These are phyloP conservation scores for Apogon hyalosoma DNA, from an alignment of 2,797 vertebrate species.

Conservation along the genomic window DNA sequence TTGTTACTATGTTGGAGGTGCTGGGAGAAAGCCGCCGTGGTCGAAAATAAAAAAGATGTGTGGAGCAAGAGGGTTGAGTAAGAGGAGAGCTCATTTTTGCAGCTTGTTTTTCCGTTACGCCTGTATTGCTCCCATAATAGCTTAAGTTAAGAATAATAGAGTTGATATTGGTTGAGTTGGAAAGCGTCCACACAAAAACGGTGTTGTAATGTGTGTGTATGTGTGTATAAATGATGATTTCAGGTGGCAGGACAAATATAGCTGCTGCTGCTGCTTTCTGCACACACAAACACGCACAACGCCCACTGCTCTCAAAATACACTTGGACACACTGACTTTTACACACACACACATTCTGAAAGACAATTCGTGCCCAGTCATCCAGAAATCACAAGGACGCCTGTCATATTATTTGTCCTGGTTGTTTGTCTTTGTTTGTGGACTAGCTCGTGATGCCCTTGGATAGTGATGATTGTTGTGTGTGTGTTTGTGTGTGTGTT, in stretches of 20 bases:
- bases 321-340: constrained; percentile 24
- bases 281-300: constrained; percentile 13
- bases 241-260: constrained; percentile 57
- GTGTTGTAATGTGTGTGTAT: neutral
- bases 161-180: constrained; percentile 10
- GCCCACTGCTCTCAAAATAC: constrained; percentile 42
- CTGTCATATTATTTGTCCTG: constrained; percentile 61
- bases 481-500: constrained; percentile 35
- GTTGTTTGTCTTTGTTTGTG: constrained; percentile 74
- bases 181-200: constrained; percentile 25
- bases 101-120: constrained; percentile 42
- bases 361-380: constrained; percentile 66
- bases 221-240: constrained; percentile 52
- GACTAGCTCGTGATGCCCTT: constrained; percentile 60
- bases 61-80: constrained; percentile 4
- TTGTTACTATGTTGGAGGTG: constrained; percentile 39
- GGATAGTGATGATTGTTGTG: constrained; percentile 57
- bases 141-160: constrained; percentile 46
- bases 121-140: constrained; percentile 42
- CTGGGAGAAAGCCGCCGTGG: constrained; percentile 34
- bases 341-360: constrained; percentile 33
- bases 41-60: neutral
- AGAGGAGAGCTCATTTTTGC: constrained; percentile 25
- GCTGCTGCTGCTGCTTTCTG: constrained; percentile 26
- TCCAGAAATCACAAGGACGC: constrained; percentile 74